These are phyloP conservation scores for Ectemnius continuus DNA, from an alignment of 2,888 invertebrate genomes.

Conservation along the genomic window DNA sequence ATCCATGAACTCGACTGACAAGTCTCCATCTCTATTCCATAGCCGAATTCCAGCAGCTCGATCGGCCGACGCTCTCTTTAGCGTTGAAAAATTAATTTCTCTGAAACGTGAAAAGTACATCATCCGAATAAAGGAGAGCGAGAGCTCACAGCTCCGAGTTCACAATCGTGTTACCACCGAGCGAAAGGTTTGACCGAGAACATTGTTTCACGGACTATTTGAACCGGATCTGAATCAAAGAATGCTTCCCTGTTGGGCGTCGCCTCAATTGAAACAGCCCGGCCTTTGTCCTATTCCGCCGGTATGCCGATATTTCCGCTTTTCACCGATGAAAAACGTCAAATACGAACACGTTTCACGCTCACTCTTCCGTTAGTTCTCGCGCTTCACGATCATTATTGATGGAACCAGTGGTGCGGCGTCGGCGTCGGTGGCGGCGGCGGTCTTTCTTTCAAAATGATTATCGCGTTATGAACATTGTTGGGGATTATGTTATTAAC, in stretches of 20 bases:
- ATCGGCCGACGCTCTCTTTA: slow-evolving; percentile 22
- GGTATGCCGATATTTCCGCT: slow-evolving; percentile 17
- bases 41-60: no score
- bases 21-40: not conserved
- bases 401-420: no score
- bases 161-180: slow-evolving; percentile 14
- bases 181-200: slow-evolving; percentile 31
- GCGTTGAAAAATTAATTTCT: slow-evolving; percentile 27
- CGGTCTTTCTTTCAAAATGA: no score
- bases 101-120: not conserved
- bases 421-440: no score
- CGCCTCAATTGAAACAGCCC: slow-evolving; percentile 3
- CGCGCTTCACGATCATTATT: no score
- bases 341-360: slow-evolving; percentile 1
- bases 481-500: no score
- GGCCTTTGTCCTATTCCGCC: not conserved
- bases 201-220: slow-evolving; percentile 39
- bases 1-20: slow-evolving; percentile 18
- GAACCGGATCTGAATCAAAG: slow-evolving; percentile 30
- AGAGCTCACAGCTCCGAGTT: not conserved
- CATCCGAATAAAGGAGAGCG: slow-evolving; percentile 1
- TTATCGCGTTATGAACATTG: no score
- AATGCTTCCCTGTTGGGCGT: slow-evolving; percentile 25
- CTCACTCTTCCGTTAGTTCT: not conserved
- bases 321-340: slow-evolving; percentile 8